Evolutionary conservation across 2,797 vertebrate genomes (phyloP).

Genomic region (Scleropages formosus): DNA sequence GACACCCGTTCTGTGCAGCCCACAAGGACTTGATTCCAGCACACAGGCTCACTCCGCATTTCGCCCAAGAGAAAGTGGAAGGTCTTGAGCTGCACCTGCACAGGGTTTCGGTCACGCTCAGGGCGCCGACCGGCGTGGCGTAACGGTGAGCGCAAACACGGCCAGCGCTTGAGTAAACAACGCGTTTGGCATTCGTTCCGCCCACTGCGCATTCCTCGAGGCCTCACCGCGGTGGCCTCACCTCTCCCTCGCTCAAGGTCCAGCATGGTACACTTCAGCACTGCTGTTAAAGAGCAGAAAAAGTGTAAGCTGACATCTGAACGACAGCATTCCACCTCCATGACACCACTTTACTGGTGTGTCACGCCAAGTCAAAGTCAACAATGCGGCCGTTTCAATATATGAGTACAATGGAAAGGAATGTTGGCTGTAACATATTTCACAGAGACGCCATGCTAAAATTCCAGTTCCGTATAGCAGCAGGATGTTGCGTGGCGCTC

Average conservation of each 20-base stretch:
- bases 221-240: constrained; percentile 43
- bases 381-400: constrained; percentile 38
- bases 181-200: constrained; percentile 62
- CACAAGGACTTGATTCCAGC: too few relatives aligned
- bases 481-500: constrained; percentile 21
- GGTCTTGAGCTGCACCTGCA: too few relatives aligned
- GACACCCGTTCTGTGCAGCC: too few relatives aligned
- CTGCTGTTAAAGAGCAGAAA: constrained; percentile 19
- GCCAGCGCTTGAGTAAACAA: constrained; percentile 50
- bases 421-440: background rate
- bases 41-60: too few relatives aligned
- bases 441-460: background rate
- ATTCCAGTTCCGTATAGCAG: constrained; percentile 9
- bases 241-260: constrained; percentile 40
- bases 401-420: constrained; percentile 18
- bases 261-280: constrained; percentile 37
- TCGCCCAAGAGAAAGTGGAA: too few relatives aligned
- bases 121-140: background rate
- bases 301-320: constrained; percentile 42
- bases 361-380: constrained; percentile 43
- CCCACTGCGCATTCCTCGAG: constrained; percentile 54
- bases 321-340: constrained; percentile 61
- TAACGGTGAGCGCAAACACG: constrained; percentile 51
- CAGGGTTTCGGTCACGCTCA: background rate
- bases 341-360: constrained; percentile 48